phyloP scores from a whole-genome alignment of 2,888 invertebrate genomes.

The Catocala nupta region DNA sequence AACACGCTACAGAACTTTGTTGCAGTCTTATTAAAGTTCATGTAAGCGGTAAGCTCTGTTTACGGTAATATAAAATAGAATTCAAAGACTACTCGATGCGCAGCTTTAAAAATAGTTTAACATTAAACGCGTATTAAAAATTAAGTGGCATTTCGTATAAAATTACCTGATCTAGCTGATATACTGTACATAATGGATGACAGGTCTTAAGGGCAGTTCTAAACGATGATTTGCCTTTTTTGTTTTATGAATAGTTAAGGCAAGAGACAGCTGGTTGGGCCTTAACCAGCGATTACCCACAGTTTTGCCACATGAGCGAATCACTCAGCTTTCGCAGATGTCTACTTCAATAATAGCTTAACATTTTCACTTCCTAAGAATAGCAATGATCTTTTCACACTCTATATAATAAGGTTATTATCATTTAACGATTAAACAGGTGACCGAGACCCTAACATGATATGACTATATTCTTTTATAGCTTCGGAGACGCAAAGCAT shows the following conservation, averaged over 20 bases:
- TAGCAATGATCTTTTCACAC: slow-evolving; percentile 36
- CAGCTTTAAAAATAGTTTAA: no score
- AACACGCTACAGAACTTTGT: no score
- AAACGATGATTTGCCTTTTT: slow-evolving; percentile 27
- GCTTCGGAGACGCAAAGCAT: slow-evolving; percentile 12
- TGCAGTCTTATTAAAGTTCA: no score
- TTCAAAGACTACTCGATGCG: no score
- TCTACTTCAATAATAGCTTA: slow-evolving; percentile 20
- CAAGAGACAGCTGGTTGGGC: slow-evolving; percentile 32
- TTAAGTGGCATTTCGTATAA: slow-evolving; percentile 14
- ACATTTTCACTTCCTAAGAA: slow-evolving; percentile 23
- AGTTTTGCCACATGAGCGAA: slow-evolving; percentile 31
- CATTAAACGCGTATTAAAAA: slow-evolving; percentile 6
- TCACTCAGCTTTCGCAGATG: slow-evolving; percentile 30
- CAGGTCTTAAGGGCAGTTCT: slow-evolving; percentile 14
- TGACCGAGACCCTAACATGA: slow-evolving; percentile 10
- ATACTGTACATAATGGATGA: slow-evolving; percentile 28
- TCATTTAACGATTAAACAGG: slow-evolving; percentile 19
- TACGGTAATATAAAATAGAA: no score
- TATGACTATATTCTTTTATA: slow-evolving; percentile 30
- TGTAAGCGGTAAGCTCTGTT: no score
- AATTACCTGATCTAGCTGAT: slow-evolving; percentile 15
- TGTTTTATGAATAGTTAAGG: slow-evolving; percentile 21
- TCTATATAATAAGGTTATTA: slow-evolving; percentile 22
- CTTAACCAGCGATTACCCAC: slow-evolving; percentile 12